A percentile compares a stretch with the other conserved stretches of the same genome.
Evolutionary conservation across 2,888 invertebrate genomes (phyloP).

Genomic region (Parasteatoda lunata): DNA sequence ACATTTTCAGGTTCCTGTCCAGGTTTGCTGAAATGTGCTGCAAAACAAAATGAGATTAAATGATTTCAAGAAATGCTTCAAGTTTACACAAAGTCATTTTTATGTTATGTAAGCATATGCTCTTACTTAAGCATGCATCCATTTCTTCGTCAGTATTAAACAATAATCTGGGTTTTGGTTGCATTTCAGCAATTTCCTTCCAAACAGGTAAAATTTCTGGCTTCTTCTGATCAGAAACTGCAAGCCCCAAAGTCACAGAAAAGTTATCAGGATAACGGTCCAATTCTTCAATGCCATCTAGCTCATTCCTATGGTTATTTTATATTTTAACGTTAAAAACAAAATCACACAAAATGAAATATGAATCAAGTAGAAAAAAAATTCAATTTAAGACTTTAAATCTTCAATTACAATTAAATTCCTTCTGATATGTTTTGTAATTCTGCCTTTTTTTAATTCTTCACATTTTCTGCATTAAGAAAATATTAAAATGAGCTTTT

Average conservation of each 20-base stretch:
- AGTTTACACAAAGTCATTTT: background rate
- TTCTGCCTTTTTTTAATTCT: too few relatives aligned
- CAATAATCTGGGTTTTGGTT: constrained; percentile 78
- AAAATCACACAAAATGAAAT: too few relatives aligned
- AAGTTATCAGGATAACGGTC: constrained; percentile 80
- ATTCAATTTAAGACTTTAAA: too few relatives aligned
- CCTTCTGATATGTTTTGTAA: too few relatives aligned
- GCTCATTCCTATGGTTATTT: constrained; percentile 76
- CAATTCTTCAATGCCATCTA: constrained; percentile 86
- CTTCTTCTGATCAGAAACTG: constrained; percentile 80
- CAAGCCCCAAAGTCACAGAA: constrained; percentile 81
- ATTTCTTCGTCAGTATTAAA: constrained; percentile 87
- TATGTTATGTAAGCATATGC: background rate
- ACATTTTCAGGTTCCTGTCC: constrained; percentile 19
- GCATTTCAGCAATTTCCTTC: constrained; percentile 57
- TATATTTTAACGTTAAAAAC: background rate
- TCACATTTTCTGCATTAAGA: too few relatives aligned
- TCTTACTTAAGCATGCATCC: constrained; percentile 77
- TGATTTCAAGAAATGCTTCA: too few relatives aligned
- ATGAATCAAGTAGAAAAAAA: too few relatives aligned
- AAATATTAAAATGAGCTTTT: too few relatives aligned
- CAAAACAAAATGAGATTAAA: background rate
- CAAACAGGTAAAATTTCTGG: constrained; percentile 66
- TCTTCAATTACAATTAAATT: too few relatives aligned
- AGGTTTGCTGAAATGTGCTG: constrained; percentile 49